Percentiles rank a stretch among this genome's conserved stretches.
phyloP scores from a whole-genome alignment of 2,113 vertebrate genomes.

The Bubo blakistoni region DNA sequence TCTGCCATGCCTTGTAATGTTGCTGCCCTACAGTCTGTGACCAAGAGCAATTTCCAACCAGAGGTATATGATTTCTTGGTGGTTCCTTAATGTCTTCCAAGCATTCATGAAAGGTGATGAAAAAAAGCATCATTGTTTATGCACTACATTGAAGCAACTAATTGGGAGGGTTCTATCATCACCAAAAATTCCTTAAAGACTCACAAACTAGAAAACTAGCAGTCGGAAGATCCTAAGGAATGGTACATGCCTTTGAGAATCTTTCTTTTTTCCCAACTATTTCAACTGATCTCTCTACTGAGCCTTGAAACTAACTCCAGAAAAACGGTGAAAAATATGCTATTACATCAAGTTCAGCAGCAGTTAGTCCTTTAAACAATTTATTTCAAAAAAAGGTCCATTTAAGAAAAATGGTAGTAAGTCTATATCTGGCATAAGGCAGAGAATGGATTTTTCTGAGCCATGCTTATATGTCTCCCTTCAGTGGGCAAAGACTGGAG shows the following conservation, averaged over 20 bases:
- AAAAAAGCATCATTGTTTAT: neutral
- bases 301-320: neutral
- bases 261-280: neutral
- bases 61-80: neutral
- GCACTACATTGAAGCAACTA: neutral
- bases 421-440: neutral
- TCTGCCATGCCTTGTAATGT: neutral
- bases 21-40: neutral
- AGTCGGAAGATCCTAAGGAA: neutral
- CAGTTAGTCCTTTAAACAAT: neutral
- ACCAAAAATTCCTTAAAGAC: neutral
- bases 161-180: neutral
- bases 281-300: neutral
- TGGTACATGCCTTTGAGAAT: neutral
- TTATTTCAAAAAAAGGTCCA: neutral
- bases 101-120: neutral
- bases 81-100: neutral
- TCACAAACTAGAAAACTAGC: neutral
- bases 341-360: neutral
- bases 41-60: neutral
- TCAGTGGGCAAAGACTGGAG: neutral
- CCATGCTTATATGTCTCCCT: neutral
- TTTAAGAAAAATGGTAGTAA: neutral
- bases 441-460: neutral
- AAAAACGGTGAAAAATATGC: neutral